phyloP scores from a whole-genome alignment of 2,797 vertebrate genomes.

The Ateles fusciceps region DNA sequence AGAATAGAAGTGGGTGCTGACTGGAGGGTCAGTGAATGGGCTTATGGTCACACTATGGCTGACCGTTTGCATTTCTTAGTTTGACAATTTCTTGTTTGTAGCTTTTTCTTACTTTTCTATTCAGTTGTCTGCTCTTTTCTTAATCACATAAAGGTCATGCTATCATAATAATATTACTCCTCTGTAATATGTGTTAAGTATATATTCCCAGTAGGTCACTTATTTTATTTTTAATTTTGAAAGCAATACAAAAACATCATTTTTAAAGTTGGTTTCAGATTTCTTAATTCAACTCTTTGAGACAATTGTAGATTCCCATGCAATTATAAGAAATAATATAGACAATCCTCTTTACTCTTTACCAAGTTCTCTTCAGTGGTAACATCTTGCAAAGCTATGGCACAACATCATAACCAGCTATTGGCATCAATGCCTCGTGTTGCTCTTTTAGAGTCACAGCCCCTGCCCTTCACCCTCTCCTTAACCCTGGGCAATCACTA shows the following conservation, averaged over 20 bases:
- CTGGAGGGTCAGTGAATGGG: neutral
- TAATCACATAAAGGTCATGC: neutral
- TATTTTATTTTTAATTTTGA: neutral
- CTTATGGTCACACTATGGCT: neutral
- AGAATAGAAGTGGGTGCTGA: neutral
- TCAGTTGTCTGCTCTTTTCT: neutral
- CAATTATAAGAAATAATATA: neutral
- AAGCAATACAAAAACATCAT: neutral
- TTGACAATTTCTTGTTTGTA: neutral
- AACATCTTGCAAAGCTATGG: neutral
- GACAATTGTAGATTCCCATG: neutral
- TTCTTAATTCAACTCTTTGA: neutral
- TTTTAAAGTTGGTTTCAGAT: neutral
- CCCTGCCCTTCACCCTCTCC: neutral
- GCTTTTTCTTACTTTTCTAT: neutral
- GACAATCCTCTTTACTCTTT: neutral
- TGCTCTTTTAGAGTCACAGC: neutral
- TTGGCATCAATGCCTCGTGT: neutral
- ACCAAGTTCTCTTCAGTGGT: neutral
- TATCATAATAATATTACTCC: neutral
- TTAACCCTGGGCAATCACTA: neutral
- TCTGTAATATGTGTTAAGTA: neutral
- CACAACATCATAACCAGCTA: neutral
- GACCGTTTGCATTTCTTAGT: neutral
- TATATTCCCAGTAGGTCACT: neutral